These are phyloP conservation scores for Drosophila sulfurigaster DNA, from an alignment of 1,140 invertebrate genomes.

Conservation along the genomic window DNA sequence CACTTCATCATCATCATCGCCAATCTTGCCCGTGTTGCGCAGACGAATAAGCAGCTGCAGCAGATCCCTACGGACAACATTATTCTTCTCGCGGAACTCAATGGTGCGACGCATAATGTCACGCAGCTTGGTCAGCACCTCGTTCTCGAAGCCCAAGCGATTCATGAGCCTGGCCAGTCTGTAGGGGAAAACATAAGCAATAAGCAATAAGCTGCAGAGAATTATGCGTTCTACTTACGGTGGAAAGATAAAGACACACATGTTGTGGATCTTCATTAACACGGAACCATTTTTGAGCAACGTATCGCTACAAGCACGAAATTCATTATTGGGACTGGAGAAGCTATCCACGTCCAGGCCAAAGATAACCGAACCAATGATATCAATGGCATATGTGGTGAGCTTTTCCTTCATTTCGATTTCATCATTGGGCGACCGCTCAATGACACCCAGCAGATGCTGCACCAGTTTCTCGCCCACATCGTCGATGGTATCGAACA, in stretches of 20 bases:
- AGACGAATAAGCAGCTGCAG: slow-evolving; percentile 86
- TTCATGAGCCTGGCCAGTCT: slow-evolving; percentile 68
- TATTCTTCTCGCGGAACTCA: slow-evolving; percentile 85
- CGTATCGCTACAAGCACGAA: slow-evolving; percentile 57
- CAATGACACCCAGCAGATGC: slow-evolving; percentile 55
- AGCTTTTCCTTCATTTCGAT: slow-evolving; percentile 67
- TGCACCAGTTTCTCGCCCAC: slow-evolving; percentile 81
- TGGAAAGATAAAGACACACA: slow-evolving; percentile 64
- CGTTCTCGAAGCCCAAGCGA: slow-evolving; percentile 57
- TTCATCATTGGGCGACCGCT: slow-evolving; percentile 22
- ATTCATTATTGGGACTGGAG: slow-evolving; percentile 72
- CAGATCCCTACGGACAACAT: slow-evolving; percentile 86
- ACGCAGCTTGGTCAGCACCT: slow-evolving; percentile 22
- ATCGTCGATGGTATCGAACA: slow-evolving; percentile 85
- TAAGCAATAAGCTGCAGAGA: neutral
- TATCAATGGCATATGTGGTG: slow-evolving; percentile 83
- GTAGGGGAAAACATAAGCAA: neutral
- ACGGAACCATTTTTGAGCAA: slow-evolving; percentile 17
- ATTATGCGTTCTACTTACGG: slow-evolving; percentile 60
- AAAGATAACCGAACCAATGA: slow-evolving; percentile 85
- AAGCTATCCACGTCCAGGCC: slow-evolving; percentile 85
- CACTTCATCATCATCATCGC: slow-evolving; percentile 71
- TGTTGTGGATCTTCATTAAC: slow-evolving; percentile 44
- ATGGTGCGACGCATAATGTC: slow-evolving; percentile 86
- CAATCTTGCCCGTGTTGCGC: slow-evolving; percentile 84